Conservation (phyloP, 2,113 vertebrate genomes). For the Thamnophis sirtalis region DNA sequence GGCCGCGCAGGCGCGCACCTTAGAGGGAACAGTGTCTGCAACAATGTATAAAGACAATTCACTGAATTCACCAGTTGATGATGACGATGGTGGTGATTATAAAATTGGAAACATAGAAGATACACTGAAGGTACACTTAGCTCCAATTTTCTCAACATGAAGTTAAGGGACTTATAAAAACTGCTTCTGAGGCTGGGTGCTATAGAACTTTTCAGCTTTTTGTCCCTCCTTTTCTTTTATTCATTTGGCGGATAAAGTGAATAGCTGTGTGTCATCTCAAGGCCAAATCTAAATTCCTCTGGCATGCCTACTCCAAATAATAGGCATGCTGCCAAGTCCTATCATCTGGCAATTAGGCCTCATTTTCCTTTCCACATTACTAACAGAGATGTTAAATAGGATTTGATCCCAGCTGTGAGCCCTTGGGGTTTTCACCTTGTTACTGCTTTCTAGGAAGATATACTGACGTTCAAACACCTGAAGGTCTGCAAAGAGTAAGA, state of each 20-base stretch:
- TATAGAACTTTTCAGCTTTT: not conserved
- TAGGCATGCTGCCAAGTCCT: slow-evolving; percentile 11
- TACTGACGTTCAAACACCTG: not conserved
- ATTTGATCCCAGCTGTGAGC: slow-evolving; percentile 7
- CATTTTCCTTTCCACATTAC: slow-evolving; percentile 10
- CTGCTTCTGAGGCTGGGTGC: not conserved
- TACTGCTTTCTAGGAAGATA: not conserved
- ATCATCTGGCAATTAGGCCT: slow-evolving; percentile 5
- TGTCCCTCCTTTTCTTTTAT: not conserved
- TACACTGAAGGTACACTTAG: not conserved
- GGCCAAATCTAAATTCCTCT: slow-evolving; percentile 22
- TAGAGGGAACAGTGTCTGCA: too few relatives aligned
- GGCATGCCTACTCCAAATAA: not conserved
- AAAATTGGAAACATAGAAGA: not conserved
- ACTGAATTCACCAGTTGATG: not conserved
- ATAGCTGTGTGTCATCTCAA: slow-evolving; percentile 10
- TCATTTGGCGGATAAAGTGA: slow-evolving; percentile 1
- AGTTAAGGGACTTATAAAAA: not conserved
- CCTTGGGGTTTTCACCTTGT: not conserved
- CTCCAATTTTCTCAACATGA: not conserved
- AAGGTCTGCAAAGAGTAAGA: slow-evolving; percentile 3
- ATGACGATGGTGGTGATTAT: not conserved
- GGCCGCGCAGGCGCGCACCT: too few relatives aligned
- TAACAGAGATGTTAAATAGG: slow-evolving; percentile 12
- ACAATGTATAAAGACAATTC: not conserved